phyloP scores from a whole-genome alignment of 2,888 invertebrate genomes.

The Drosophila limbata region DNA sequence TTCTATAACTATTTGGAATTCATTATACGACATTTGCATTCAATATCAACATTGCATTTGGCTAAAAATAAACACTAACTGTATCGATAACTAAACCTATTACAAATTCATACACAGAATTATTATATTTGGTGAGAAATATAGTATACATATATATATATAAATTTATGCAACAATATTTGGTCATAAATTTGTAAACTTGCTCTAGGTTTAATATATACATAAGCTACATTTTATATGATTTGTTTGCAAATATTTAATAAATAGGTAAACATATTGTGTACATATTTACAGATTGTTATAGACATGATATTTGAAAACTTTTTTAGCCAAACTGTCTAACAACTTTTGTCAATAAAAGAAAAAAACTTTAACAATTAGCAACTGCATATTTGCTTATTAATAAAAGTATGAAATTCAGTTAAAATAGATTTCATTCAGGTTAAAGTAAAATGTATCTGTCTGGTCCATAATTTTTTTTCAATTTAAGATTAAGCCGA shows the following conservation, averaged over 20 bases:
- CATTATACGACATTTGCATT: background rate
- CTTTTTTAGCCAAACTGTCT: too few relatives aligned
- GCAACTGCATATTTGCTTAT: background rate
- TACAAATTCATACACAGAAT: background rate
- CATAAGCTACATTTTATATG: background rate
- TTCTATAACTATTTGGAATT: background rate
- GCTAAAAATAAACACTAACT: background rate
- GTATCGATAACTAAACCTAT: background rate
- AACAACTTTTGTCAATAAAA: too few relatives aligned
- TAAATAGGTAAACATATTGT: background rate
- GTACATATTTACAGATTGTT: background rate
- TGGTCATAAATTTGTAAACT: background rate
- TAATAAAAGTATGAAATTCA: background rate
- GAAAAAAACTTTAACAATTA: background rate
- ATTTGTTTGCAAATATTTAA: background rate
- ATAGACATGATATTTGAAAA: too few relatives aligned
- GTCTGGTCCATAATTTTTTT: background rate
- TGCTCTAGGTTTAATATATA: background rate
- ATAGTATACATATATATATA: background rate
- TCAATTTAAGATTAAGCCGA: too few relatives aligned
- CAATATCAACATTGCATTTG: background rate
- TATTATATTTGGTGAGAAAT: background rate
- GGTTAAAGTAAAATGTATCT: background rate
- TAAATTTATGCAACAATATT: background rate
- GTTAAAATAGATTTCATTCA: too few relatives aligned